A percentile compares a stretch with the other conserved stretches of the same genome.
phyloP scores from a whole-genome alignment of 2,888 invertebrate genomes.

The Petrophora chlorosata region DNA sequence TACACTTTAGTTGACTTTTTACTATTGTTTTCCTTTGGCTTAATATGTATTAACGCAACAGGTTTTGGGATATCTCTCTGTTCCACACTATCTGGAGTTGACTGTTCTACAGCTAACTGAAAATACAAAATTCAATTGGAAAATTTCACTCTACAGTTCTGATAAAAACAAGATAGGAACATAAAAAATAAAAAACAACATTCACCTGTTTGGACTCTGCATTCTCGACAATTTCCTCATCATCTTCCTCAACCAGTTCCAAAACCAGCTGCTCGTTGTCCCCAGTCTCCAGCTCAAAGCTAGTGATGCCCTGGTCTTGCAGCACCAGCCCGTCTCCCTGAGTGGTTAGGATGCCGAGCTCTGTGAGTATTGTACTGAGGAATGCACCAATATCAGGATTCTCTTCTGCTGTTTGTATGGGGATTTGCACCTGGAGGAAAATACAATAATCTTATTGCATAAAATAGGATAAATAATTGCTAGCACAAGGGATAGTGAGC shows the following conservation, averaged over 20 bases:
- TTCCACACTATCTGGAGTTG: too few relatives aligned
- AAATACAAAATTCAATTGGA: too few relatives aligned
- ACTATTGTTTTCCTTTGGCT: neutral
- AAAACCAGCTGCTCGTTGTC: conserved; percentile 53
- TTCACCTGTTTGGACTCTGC: too few relatives aligned
- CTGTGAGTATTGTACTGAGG: conserved; percentile 56
- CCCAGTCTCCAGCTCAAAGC: conserved; percentile 57
- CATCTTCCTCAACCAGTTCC: conserved; percentile 61
- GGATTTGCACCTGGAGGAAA: conserved; percentile 31
- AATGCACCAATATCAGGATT: conserved; percentile 50
- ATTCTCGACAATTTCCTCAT: conserved; percentile 40
- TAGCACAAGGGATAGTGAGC: too few relatives aligned
- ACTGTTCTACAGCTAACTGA: neutral
- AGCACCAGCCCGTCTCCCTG: conserved; percentile 41
- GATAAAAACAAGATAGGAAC: too few relatives aligned
- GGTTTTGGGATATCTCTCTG: too few relatives aligned
- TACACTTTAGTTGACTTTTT: conserved; percentile 7
- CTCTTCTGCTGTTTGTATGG: conserved; percentile 16
- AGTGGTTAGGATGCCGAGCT: conserved; percentile 56
- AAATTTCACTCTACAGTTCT: too few relatives aligned
- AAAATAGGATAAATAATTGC: too few relatives aligned
- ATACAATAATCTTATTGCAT: too few relatives aligned
- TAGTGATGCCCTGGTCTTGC: conserved; percentile 43
- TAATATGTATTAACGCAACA: too few relatives aligned
- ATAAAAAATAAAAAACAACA: neutral